Base-by-base conservation (phyloP, 2,888 invertebrate genomes). In the Biston stratarius region DNA sequence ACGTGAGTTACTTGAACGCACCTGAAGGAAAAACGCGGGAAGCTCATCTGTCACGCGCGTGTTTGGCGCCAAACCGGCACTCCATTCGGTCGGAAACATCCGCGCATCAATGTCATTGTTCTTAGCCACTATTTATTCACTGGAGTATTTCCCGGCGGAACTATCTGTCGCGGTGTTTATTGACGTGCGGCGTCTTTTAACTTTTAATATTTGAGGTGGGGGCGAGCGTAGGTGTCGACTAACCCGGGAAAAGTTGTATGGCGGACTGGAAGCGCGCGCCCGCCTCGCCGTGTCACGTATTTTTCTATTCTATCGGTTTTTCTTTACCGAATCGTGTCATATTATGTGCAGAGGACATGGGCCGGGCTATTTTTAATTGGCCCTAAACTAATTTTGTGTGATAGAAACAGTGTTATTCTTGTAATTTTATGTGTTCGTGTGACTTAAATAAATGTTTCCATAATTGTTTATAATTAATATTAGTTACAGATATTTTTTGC, bases 11-110 rank as follows among this genome's bases (percentile, higher is more conserved):
- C 84, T 83, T 86, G 88, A 89, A 91, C 92, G 90, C 91, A 92
- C 92, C 92, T 92, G 90, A 87, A 86, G 83, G 77, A 78, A 87
- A 88, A 86, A 83, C 86, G 91, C 88, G 91, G 86, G 87, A 89
- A 84, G 83, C 80, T 88, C 91, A 92, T 91, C 88, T 86, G 91
- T 92, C 92, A 91, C 82, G 77, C 80, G 79, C 73, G 82, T 84
- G 83, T 87, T 89, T 89, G 80, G 83, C 91, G 90, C 88, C 88
- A 86, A 88, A 90, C 84, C 81, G 83, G 78, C 78, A 73, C 78
- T 75, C 83, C 86, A 82, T 83, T 85, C 84, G 85, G 73, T 71
- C 78, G 73, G 73, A 83, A 82, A 76, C 85, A 82, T 83, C 84
- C 86, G 86, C 88, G 82, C 80, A 83, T 83, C 89, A 88, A 86